Base-by-base conservation (phyloP, 2,113 vertebrate species). In the Podocnemis expansa region DNA sequence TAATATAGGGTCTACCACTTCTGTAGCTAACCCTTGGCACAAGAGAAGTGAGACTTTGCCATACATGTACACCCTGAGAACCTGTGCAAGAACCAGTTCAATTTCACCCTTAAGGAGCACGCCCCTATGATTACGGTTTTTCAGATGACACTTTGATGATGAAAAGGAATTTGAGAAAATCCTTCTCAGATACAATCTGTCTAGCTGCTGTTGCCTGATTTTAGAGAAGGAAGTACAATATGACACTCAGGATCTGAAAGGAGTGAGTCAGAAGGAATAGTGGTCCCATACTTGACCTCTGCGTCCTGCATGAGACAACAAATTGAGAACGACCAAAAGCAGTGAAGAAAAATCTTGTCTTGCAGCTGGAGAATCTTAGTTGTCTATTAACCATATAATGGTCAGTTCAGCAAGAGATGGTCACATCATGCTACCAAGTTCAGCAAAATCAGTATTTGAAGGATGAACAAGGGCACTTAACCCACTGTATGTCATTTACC, bases 231-330 rank as follows among this genome's bases (percentile, higher is more conserved):
- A 67, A n/a, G 31, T 67, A 67, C 31, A 67, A 16, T 14, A 17
- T 7, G 31, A 58, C 27, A 25, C 56, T 25, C 22, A 58, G 56
- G 9, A 58, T 67, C 80, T 89, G 55, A 83, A 79, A 94, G 84
- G 38, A 21, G 31, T n/a, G 75, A 82, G 56, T 56, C 78, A 91
- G 83, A 89, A 94, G 89, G 85, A 94, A 58, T 75, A 38, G 13
- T 56, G 89, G 38, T 47, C 85, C 31, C 34, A 80, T 52, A 67
- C 5, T n/a, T 19, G 51, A 51, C 76, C 89, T 80, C 75, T 86
- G 87, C 78, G 84, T 89, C 84, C 63, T 67, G 63, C 63, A 67
- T 67, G 63, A 67, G 34, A n/a, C 29, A 11, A 58, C 29, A 58
- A 58, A 11, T 25, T 58, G 25, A 58, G 25, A 58, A 58, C 29